Conservation (phyloP, 2,888 invertebrate species). For the Ophioninae sp. region DNA sequence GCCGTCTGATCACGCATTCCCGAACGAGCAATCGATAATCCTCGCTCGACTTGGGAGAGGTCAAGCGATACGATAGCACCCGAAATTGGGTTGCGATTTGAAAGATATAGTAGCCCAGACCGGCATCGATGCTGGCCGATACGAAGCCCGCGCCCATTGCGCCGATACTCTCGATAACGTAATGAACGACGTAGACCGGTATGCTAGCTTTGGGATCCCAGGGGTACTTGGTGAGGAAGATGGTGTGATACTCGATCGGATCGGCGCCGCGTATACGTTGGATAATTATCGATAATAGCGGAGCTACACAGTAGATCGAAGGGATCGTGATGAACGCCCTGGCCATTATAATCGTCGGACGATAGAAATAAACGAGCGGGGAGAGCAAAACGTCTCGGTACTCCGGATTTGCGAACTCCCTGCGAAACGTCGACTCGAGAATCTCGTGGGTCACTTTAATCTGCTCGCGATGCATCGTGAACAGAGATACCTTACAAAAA, state of each 20-base stretch:
- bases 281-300: neutral
- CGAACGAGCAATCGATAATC: constrained; percentile 56
- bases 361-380: constrained; percentile 12
- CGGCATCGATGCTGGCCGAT: constrained; percentile 56
- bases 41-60: constrained; percentile 30
- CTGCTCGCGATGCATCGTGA: neutral
- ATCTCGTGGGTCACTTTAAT: constrained; percentile 4
- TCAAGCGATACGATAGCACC: constrained; percentile 58
- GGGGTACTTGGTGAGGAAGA: neutral
- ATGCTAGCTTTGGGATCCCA: neutral
- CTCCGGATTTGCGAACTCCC: neutral
- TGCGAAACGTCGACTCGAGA: constrained; percentile 4
- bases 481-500: constrained; percentile 10
- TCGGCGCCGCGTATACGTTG: neutral
- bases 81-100: constrained; percentile 68
- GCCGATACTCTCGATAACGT: neutral
- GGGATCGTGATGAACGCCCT: constrained; percentile 2
- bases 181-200: neutral
- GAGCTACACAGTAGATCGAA: neutral
- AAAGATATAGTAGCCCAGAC: constrained; percentile 69
- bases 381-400: neutral
- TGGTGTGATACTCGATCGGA: constrained; percentile 6
- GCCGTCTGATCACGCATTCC: constrained; percentile 63
- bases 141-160: constrained; percentile 8
- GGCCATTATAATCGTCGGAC: neutral